Evolutionary conservation across 1,140 invertebrate genomes (phyloP), one percentile per base, ranked within the genome.

Genomic region (Drosophila pandora): DNA sequence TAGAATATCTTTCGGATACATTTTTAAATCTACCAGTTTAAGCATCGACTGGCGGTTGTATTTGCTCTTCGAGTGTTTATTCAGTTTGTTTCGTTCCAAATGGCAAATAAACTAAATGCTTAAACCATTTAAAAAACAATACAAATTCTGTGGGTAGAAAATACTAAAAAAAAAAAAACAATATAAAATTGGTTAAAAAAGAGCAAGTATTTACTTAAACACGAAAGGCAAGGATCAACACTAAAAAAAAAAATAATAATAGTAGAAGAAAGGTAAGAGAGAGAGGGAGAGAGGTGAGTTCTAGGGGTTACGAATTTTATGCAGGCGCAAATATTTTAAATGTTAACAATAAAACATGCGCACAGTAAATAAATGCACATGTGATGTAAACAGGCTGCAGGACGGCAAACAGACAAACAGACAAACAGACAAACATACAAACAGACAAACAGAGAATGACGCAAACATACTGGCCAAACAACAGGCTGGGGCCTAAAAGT

Each of bases 301-400:
- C n/a, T 8, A 32, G 12, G 47, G 59, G 23, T 56, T 49, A 76
- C 34, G 34, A 82, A 76, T 83, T 83, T 58, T 79, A 79, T 83
- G 79, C 79, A 74, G 79, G 71, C 79, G 72, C 80, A 84, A 84
- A 84, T 84, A 84, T 84, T 84, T 84, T 79, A 84, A 84, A 79
- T 84, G 80, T 84, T 84, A 84, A 84, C 80, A 84, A 79, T 84
- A 84, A 84, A 83, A 83, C 76, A 83, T 79, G 75, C 60, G 57
- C 69, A 83, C 69, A 82, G 79, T 84, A 83, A 83, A 84, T 83
- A 83, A 83, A 83, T 67, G 68, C 70, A 63, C 41, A 52, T 65
- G 43, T 53, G 13, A 43, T 45, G 52, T 52, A 67, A 56, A 54
- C 54, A 59, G 37, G 54, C 54, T 76, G 72, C 72, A 65, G 56